Evolutionary conservation across 2,113 vertebrate genomes (phyloP).

Genomic region (Miniopterus natalensis): DNA sequence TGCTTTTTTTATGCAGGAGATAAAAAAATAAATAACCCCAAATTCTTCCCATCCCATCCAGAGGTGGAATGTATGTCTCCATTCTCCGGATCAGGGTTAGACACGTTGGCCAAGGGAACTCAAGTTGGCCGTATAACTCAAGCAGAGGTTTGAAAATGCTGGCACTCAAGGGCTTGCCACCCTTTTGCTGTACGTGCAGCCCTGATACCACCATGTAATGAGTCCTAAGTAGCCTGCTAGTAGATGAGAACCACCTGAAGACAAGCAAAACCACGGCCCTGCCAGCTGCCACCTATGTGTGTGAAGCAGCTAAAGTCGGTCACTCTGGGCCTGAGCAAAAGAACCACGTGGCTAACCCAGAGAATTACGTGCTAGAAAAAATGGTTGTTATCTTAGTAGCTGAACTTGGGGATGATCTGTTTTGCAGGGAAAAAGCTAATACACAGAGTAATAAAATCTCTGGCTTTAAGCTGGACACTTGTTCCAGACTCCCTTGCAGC

Average conservation of each 20-base stretch:
- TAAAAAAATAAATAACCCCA: not conserved
- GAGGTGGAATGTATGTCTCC: not conserved
- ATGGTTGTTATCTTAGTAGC: not conserved
- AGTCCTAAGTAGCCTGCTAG: not conserved
- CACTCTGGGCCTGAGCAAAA: not conserved
- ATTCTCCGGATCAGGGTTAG: not conserved
- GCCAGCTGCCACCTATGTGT: no score
- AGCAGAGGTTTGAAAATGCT: not conserved
- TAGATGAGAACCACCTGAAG: not conserved
- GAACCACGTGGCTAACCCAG: not conserved
- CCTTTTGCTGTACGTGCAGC: not conserved
- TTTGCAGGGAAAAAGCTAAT: not conserved
- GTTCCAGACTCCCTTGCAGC: conserved; percentile 1
- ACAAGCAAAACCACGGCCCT: not conserved
- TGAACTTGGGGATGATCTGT: not conserved
- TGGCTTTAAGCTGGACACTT: not conserved
- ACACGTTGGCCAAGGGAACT: not conserved
- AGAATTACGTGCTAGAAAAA: not conserved
- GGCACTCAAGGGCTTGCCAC: no score
- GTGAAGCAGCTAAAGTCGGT: not conserved
- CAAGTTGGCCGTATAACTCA: no score
- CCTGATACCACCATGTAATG: not conserved
- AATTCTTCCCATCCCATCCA: not conserved
- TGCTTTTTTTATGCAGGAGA: not conserved
- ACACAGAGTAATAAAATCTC: not conserved